These are phyloP conservation scores for Sebastes matsubarae DNA, from an alignment of 2,797 vertebrate species.

Conservation along the genomic window DNA sequence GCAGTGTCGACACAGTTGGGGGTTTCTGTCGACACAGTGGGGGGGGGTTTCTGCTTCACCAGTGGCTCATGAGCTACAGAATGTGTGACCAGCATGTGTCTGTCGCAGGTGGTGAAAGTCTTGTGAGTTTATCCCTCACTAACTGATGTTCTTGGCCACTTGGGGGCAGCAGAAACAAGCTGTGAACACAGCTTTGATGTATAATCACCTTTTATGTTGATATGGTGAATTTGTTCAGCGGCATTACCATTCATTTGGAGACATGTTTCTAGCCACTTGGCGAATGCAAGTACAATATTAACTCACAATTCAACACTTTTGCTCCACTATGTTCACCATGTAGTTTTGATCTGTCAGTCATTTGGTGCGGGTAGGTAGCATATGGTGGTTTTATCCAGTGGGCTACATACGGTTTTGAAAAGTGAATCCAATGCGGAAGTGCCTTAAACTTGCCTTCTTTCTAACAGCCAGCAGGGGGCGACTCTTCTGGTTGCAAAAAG, in stretches of 20 bases:
- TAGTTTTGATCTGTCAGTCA: neutral
- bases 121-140: neutral
- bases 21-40: neutral
- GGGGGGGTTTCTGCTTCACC: neutral
- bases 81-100: neutral
- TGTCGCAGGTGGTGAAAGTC: neutral
- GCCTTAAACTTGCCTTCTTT: neutral
- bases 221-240: neutral
- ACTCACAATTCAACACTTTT: neutral
- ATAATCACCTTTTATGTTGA: neutral
- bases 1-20: neutral
- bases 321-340: neutral
- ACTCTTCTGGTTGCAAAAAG: no score
- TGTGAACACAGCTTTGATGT: neutral
- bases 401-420: neutral
- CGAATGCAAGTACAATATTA: neutral
- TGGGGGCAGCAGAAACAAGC: neutral
- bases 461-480: no score
- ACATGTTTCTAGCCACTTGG: neutral
- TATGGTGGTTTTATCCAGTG: neutral
- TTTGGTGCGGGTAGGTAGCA: neutral
- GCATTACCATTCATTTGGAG: neutral
- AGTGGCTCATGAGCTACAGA: neutral
- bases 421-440: neutral
- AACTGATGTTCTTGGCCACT: neutral